These are phyloP conservation scores for Crepidodera aurea DNA, from an alignment of 2,888 invertebrate species.

Conservation along the genomic window DNA sequence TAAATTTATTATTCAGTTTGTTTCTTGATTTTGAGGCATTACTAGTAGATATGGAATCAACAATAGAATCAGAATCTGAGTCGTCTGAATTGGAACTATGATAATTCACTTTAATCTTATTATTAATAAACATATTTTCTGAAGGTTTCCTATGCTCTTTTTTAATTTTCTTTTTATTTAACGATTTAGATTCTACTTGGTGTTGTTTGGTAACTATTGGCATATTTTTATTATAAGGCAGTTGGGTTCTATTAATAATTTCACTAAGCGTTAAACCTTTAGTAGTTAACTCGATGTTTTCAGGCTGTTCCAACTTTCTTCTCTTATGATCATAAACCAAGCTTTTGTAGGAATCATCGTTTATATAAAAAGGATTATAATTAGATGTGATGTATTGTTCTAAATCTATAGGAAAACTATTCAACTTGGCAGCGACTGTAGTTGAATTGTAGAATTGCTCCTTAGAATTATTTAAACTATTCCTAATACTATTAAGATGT, in stretches of 20 bases:
- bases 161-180: slow-evolving; percentile 48
- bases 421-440: slow-evolving; percentile 52
- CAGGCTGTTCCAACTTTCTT: slow-evolving; percentile 74
- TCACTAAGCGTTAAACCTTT: slow-evolving; percentile 78
- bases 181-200: slow-evolving; percentile 49
- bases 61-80: slow-evolving; percentile 53
- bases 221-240: slow-evolving; percentile 58
- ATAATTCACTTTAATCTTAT: slow-evolving; percentile 3
- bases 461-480: slow-evolving; percentile 53
- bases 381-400: slow-evolving; percentile 58
- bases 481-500: slow-evolving; percentile 62
- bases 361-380: slow-evolving; percentile 64
- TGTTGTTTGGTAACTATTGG: slow-evolving; percentile 43
- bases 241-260: slow-evolving; percentile 65
- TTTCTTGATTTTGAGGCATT: slow-evolving; percentile 38
- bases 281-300: slow-evolving; percentile 79
- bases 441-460: slow-evolving; percentile 63
- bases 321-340: slow-evolving; percentile 76
- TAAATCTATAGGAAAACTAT: slow-evolving; percentile 55
- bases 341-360: slow-evolving; percentile 73
- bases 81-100: slow-evolving; percentile 57
- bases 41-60: slow-evolving; percentile 44
- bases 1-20: slow-evolving; percentile 27
- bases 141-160: slow-evolving; percentile 45
- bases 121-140: slow-evolving; percentile 30